phyloP scores from a whole-genome alignment of 2,888 invertebrate species.

The Plagiodera versicolora region DNA sequence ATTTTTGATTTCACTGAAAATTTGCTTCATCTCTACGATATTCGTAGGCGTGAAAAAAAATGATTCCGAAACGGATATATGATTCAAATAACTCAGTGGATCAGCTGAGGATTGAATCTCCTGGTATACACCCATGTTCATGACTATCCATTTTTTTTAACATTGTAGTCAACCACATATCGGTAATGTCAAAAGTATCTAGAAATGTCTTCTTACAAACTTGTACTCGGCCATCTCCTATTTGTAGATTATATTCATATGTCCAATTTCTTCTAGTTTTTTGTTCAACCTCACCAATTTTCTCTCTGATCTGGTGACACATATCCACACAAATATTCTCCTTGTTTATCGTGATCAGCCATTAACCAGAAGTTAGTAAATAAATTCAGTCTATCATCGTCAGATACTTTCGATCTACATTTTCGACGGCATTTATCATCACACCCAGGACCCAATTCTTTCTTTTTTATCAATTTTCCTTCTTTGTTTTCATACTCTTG shows the following conservation, averaged over 20 bases:
- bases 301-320: no score
- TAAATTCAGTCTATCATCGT: neutral
- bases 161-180: neutral
- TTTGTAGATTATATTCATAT: neutral
- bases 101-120: no score
- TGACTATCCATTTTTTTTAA: neutral
- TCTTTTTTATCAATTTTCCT: no score
- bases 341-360: neutral
- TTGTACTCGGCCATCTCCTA: neutral
- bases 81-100: no score
- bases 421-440: neutral
- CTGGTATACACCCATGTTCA: neutral
- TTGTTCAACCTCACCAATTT: neutral
- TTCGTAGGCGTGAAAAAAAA: no score
- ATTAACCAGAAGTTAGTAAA: neutral
- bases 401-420: neutral
- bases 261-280: neutral
- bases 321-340: no score
- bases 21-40: no score
- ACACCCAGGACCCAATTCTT: no score
- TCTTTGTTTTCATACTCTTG: neutral
- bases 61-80: no score
- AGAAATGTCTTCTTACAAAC: constrained; percentile 1
- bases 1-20: no score
- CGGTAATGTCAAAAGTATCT: neutral